Evolutionary conservation across 2,888 invertebrate species (phyloP), one percentile per base, ranked within the genome.

Genomic region (Leuctra nigra): DNA sequence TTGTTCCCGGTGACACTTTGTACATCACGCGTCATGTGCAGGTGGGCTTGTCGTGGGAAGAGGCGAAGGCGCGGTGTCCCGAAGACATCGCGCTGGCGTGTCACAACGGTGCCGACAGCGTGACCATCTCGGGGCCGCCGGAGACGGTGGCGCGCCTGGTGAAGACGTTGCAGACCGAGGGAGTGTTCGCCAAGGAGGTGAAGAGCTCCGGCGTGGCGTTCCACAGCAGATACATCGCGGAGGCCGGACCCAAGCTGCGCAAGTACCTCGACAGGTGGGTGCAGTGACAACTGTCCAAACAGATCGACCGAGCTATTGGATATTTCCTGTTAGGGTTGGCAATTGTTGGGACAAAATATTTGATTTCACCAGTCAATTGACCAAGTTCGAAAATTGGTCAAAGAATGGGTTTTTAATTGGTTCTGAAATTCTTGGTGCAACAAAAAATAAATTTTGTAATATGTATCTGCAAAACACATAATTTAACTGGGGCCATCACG

Each of bases 31-130:
- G n/a, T n/a, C n/a, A n/a, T n/a, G n/a, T n/a, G n/a, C 29, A 50
- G 50, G 50, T 50, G 70, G 74, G 74, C 36, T 75, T 96, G 20
- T 83, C 86, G 58, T 95, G 94, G 93, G 88, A 89, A 66, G 86
- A 91, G 65, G 82, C 84, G 54, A 78, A 78, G 66, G 74, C 74
- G 63, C 80, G 84, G 54, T 86, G 90, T 66, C 92, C 95, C 16
- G 71, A 82, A 25, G 91, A 84, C 66, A 78, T 96, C 14, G 81
- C 80, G 66, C 86, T 92, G 11, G 96, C 96, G 50, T 99, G 98
- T 71, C 95, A 98, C 76, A 99, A 99, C 75, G 86, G 94, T 58
- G 79, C 76, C 61, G 96, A 98, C 71, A 94, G 91, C 65, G 95
- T 97, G 7, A 95, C 97, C 13, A 77, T 98, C 61, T 97, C 97